phyloP scores from a whole-genome alignment of 2,113 vertebrate species.

The Coturnix japonica region DNA sequence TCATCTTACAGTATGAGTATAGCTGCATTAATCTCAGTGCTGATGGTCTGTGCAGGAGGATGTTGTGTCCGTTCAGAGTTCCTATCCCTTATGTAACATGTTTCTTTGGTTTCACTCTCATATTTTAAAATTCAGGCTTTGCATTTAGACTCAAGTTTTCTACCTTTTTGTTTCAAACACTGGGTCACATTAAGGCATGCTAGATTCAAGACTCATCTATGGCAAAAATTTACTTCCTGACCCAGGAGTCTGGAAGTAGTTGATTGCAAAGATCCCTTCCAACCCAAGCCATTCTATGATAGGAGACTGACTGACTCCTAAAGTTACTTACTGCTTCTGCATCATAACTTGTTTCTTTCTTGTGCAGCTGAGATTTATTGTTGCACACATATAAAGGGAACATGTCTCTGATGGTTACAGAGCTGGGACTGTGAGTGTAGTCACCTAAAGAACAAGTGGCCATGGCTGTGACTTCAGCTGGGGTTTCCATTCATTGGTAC shows the following conservation, averaged over 20 bases:
- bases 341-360: not conserved
- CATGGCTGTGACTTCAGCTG: not conserved
- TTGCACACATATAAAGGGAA: accelerated
- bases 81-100: accelerated
- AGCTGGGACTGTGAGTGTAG: not conserved
- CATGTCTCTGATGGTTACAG: too few species aligned
- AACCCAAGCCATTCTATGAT: not conserved
- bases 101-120: not conserved
- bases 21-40: not conserved
- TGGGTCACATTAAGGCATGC: accelerated
- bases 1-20: not conserved
- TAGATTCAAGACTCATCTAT: not conserved
- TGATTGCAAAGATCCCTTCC: not conserved
- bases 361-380: not conserved
- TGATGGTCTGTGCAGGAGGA: not conserved
- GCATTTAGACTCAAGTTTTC: not conserved
- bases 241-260: not conserved
- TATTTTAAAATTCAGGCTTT: not conserved
- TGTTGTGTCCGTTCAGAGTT: too few species aligned
- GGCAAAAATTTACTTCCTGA: not conserved
- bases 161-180: not conserved
- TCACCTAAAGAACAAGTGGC: accelerated
- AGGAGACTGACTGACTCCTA: not conserved
- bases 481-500: accelerated
- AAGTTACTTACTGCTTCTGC: accelerated